phyloP scores from a whole-genome alignment of 2,113 vertebrate genomes.

The Vulpes lagopus region DNA sequence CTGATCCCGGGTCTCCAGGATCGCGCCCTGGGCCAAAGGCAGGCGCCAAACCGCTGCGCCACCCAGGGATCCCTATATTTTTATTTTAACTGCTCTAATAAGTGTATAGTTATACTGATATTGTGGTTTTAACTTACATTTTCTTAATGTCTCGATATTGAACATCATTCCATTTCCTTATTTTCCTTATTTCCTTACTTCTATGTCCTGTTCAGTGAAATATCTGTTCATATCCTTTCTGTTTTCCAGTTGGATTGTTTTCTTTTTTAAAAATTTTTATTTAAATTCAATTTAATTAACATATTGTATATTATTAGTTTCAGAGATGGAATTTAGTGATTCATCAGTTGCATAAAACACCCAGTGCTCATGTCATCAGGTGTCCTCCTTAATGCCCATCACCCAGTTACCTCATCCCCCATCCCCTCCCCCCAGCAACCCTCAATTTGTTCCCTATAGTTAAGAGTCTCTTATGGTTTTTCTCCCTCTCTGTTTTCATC shows the following conservation, averaged over 20 bases:
- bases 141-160: neutral
- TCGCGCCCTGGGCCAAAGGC: too few species aligned
- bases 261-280: neutral
- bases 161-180: neutral
- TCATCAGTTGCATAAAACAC: neutral
- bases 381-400: neutral
- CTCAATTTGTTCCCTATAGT: neutral
- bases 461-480: neutral
- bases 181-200: neutral
- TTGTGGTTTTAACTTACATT: neutral
- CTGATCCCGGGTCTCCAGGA: too few species aligned
- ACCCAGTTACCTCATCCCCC: neutral
- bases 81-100: neutral
- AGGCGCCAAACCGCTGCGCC: too few species aligned
- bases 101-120: neutral
- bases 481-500: too few species aligned
- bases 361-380: neutral
- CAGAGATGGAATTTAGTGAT: neutral
- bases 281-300: neutral
- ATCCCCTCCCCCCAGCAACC: neutral
- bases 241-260: neutral
- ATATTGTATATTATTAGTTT: neutral
- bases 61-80: neutral
- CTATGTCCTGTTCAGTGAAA: neutral
- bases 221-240: neutral